Evolutionary conservation across 2,888 invertebrate species (phyloP), one percentile per base, ranked within the genome.

Genomic region (Amphipyra berbera): DNA sequence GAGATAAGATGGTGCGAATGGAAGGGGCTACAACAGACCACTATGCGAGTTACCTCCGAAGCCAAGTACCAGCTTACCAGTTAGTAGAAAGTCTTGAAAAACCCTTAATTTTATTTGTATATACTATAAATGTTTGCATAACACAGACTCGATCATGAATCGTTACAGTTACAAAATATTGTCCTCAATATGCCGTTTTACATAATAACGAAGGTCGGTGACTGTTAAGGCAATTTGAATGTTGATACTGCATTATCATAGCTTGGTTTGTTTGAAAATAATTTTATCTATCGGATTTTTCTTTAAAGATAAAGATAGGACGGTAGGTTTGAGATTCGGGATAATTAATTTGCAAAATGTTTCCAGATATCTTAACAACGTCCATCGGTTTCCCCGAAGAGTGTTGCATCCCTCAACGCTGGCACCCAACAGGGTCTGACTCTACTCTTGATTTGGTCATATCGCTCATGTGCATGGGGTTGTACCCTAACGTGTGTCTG

Each of bases 401-500:
- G 84, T 96, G 97, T 41, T 96, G 99, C 87, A 86, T 96, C 0
- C 96, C 97, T 0, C 96, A 96, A 66, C 95, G 96, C 2, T 96
- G 98, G 92, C 97, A 98, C 87, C 96, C 97, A 8, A 96, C 96
- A 27, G 97, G 96, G 0, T 96, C 97, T 0, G 98, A 99, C 88
- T 96, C 97, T 0, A 95, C 96, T 30, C 89, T 99, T 41, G 99
- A 99, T 87, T 94, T 97, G 61, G 96, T 98, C 0, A 96, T 98
- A 69, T 97, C 98, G 0, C 95, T 99, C 57, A 96, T 99, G 84
- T 97, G 97, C 73, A 96, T 98, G 95, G 99, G 99, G 0, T 95
- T 99, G 0, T 99, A 99, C 90, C 99, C 99, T 0, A 99, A 99
- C 90, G 98, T 99, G 2, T 99, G 99, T 85, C 97, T 96, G 85